These are phyloP conservation scores for Apostichopus japonicus DNA, from an alignment of 35 echinoderm and acorn worm genomes.

Conservation along the genomic window DNA sequence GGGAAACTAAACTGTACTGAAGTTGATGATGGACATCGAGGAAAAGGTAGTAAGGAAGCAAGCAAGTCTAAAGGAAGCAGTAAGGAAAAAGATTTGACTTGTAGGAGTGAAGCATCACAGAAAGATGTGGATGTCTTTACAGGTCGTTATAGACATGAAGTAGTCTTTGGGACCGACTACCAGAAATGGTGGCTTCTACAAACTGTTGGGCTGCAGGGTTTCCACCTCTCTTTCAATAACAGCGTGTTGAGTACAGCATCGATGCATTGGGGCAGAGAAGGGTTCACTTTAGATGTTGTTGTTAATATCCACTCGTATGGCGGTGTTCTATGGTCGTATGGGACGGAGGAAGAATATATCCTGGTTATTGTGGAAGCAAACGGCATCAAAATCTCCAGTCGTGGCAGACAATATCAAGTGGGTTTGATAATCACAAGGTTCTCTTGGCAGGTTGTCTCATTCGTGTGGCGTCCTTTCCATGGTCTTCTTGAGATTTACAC, in stretches of 20 bases:
- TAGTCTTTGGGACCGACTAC: background rate
- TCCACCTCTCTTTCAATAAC: constrained; percentile 70
- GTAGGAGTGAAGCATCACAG: constrained; percentile 45
- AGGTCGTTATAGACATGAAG: constrained; percentile 10
- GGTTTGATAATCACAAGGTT: constrained; percentile 41
- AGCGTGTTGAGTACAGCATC: constrained; percentile 54
- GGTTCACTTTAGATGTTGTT: constrained; percentile 77
- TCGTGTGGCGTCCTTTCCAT: constrained; percentile 78
- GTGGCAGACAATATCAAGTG: constrained; percentile 19
- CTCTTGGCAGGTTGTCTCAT: constrained; percentile 73
- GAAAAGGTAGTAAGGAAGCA: background rate
- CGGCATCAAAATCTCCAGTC: constrained; percentile 42
- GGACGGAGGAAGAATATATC: constrained; percentile 51
- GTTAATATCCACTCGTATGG: constrained; percentile 39
- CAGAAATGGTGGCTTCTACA: constrained; percentile 52
- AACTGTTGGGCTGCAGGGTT: constrained; percentile 59
- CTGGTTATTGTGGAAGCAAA: constrained; percentile 53
- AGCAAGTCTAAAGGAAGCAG: constrained; percentile 51
- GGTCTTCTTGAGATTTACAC: constrained; percentile 78
- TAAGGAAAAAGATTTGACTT: background rate
- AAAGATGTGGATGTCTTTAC: constrained; percentile 66
- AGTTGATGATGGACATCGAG: background rate
- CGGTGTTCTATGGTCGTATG: constrained; percentile 75
- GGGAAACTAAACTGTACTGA: constrained; percentile 52
- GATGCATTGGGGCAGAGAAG: constrained; percentile 46